Base-by-base conservation (phyloP, 2,888 invertebrate genomes). In the Hyppa rectilinea region DNA sequence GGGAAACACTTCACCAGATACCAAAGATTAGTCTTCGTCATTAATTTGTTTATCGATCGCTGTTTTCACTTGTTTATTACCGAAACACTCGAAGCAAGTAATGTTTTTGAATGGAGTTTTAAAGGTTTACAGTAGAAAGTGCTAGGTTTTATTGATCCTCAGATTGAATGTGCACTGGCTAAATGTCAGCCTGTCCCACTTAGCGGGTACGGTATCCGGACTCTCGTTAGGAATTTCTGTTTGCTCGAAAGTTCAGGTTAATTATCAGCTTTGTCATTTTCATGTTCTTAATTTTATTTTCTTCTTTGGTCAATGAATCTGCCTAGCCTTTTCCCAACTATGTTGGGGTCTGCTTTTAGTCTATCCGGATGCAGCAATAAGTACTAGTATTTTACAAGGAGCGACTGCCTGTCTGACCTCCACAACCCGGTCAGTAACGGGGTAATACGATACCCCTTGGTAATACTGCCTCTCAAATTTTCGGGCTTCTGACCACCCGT, bases 21-120 rank as follows among this genome's bases (percentile, higher is more conserved):
- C 17, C 12, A 47, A 56, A 70, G 75, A 79, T 75, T 70, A 67
- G 53, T 58, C 38, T 49, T 45, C 29, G 40, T 43, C 52, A 29
- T 80, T 65, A 64, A 67, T 78, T 74, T 71, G 36, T 74, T 63
- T 71, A 53, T 53, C 9, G 6, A 66, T 72, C 14, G 38, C 31
- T 59, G 66, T 82, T 81, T 78, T 75, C 64, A 75, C 80, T 77
- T 69, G 63, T 66, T 66, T 59, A 70, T 74, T 53, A 49, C 38
- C 29, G 29, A 47, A 56, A 31, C 17, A 64, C 55, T 29, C 29
- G n/a, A 49, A 64, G 53, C 47, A 26, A 67, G 63, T 58, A 62
- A 56, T 65, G 47, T 47, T 61, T 64, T 64, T 52, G 40, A 56
- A 66, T 49, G 26, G n/a, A 58, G 26, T 45, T 53, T 47, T 29